Evolutionary conservation across 2,797 vertebrate genomes (phyloP), one percentile per base, ranked within the genome.

Genomic region (Spizella passerina): DNA sequence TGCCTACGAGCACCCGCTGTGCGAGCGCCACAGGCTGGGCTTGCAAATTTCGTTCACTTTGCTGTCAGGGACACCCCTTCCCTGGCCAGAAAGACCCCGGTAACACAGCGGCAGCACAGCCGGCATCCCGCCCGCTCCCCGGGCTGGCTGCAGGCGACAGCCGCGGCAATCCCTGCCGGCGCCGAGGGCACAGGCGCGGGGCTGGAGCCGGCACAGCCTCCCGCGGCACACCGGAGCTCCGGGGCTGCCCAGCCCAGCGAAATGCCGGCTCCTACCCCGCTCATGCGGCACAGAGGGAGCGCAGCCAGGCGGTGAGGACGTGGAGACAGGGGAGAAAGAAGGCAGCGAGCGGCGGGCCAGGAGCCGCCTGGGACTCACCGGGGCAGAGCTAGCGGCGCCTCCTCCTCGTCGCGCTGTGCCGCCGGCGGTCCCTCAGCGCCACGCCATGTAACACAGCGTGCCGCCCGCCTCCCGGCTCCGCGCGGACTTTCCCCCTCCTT

Each of bases 371-470:
- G 8, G 71, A 41, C 92, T 88, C 49, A 91, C 91, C 27, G 53
- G 30, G 41, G 18, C 69, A 49, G 71, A 39, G 76, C 72, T 75
- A 41, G 17, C 26, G 38, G 57, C 38, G 39, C 8, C 38, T 52
- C 69, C 36, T 66, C 73, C 24, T 80, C 64, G 6, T 85, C 56
- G 12, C 4, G 43, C 24, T 38, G 77, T 64, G 92, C 50, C 27
- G 84, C 65, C 55, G 64, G 77, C 59, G 50, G n/a, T 70, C 53
- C 22, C 82, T 94, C 79, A 92, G 86, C 66, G 49, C 89, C 56
- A 65, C 83, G 77, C 93, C 95, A 95, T 96, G 89, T 46, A 87
- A 46, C 24, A 34, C 85, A 30, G 12, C 57, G 86, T 82, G 88
- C 79, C 78, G 24, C 60, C 59, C 17, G 47, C 83, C 93, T 22